phyloP scores from a whole-genome alignment of 2,113 vertebrate species.

The Brienomyrus longianalis region DNA sequence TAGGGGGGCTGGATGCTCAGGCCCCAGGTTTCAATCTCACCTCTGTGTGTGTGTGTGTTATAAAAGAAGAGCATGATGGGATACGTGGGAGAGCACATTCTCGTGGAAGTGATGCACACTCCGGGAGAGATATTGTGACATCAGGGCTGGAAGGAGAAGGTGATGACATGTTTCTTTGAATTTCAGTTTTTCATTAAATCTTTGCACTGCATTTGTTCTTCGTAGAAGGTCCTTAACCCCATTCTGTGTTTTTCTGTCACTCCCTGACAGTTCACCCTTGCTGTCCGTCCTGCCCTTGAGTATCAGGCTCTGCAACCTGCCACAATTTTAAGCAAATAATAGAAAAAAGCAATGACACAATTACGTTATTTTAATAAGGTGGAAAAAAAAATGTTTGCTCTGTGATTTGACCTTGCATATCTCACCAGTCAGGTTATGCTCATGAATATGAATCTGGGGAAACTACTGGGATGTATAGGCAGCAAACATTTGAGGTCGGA shows the following conservation, averaged over 20 bases:
- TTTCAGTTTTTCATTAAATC: not conserved
- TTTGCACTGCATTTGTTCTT: not conserved
- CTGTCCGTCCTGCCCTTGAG: not conserved
- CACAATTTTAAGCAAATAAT: not conserved
- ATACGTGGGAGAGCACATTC: not conserved
- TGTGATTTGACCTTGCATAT: not conserved
- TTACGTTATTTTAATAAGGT: constrained; percentile 1
- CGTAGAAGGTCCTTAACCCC: not conserved
- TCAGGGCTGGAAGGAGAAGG: not conserved
- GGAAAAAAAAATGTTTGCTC: not conserved
- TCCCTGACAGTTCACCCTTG: not conserved
- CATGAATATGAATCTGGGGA: not conserved
- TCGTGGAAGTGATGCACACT: not conserved
- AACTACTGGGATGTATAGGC: not conserved
- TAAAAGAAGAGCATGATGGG: not conserved
- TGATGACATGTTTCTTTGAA: not conserved
- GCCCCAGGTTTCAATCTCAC: not conserved
- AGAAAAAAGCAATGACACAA: not conserved
- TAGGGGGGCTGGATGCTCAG: not conserved
- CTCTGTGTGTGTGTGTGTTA: not conserved
- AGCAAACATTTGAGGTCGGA: not conserved
- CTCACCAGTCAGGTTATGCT: not conserved
- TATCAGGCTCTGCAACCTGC: not conserved
- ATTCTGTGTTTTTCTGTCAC: not conserved
- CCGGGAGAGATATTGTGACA: not conserved